Evolutionary conservation across 2,113 vertebrate species (phyloP).

Genomic region (Dendrocopos noguchii): DNA sequence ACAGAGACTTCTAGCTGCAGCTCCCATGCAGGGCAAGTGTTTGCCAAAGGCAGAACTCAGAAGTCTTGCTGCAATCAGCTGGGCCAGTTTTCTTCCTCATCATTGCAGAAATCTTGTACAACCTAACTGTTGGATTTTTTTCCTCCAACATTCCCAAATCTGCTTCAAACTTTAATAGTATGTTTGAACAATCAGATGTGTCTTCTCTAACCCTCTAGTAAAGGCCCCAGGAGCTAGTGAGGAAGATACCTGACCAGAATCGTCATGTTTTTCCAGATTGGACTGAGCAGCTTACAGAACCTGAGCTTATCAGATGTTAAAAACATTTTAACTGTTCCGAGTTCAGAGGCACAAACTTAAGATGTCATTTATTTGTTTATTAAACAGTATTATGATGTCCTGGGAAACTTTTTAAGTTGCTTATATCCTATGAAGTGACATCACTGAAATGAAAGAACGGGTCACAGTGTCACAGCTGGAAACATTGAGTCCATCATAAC

Average conservation of each 20-base stretch:
- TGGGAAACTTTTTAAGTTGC: constrained; percentile 63
- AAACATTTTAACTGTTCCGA: constrained; percentile 37
- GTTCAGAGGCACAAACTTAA: constrained; percentile 14
- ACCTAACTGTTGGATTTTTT: background rate
- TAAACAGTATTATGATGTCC: constrained; percentile 50
- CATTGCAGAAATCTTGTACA: background rate
- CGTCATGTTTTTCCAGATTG: background rate
- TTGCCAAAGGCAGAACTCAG: background rate
- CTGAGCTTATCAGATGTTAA: background rate
- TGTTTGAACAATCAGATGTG: background rate
- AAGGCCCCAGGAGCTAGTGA: background rate
- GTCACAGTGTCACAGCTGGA: constrained; percentile 70
- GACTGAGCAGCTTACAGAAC: background rate
- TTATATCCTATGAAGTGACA: constrained; percentile 64
- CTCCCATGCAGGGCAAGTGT: background rate
- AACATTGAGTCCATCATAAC: constrained; percentile 55
- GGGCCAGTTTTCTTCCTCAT: background rate
- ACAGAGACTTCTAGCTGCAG: background rate
- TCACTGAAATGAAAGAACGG: constrained; percentile 37
- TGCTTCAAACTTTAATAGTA: background rate
- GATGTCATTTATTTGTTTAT: constrained; percentile 54
- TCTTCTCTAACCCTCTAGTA: background rate
- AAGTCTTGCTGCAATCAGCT: background rate
- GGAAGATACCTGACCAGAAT: background rate
- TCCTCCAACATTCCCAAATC: background rate